Evolutionary conservation across 1,140 invertebrate genomes (phyloP), one percentile per base, ranked within the genome.

Genomic region (Xylocopa sonorina): DNA sequence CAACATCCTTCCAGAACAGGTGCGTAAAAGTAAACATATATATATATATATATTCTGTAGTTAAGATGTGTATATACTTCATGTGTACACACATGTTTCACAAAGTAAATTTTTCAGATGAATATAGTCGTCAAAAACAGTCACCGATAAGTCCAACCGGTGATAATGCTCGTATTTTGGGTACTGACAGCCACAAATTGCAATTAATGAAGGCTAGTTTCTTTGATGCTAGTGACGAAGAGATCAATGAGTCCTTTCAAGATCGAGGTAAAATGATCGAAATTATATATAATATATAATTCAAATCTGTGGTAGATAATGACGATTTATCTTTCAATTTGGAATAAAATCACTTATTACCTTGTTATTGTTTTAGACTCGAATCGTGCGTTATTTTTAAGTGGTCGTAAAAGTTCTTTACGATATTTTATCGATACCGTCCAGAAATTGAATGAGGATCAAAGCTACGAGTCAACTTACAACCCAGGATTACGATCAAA

Each of bases 181-280:
- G 95, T 38, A 94, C 95, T 2, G 94, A 95, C 80, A 92, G 95
- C 34, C 94, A 95, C 78, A 95, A 95, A 85, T 93, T 98, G 34
- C 97, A 98, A 87, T 92, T 97, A 9, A 97, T 98, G 97, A 98
- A 98, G 90, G 96, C 96, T 0, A 97, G 96, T 3, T 95, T 98
- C 86, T 96, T 96, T 88, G 91, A 92, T 24, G 90, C 89, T 21
- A 93, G 94, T 29, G 90, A 89, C 24, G 91, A 92, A 12, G 77
- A 82, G 3, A 72, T 83, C 18, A 80, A 43, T 14, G 78, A 78
- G 2, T 5, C 7, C 10, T 60, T 9, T n/a, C 24, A 60, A 3
- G 67, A 78, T 16, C 74, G 48, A 68, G 62, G 66, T 48, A 72
- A 41, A 21, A n/a, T 10, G 9, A 38, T 7, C 10, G 7, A 4